Percentiles rank a stretch among this genome's conserved stretches.
These are phyloP conservation scores for Lutjanus campechanus DNA, from an alignment of 2,797 vertebrate genomes.

Conservation along the genomic window DNA sequence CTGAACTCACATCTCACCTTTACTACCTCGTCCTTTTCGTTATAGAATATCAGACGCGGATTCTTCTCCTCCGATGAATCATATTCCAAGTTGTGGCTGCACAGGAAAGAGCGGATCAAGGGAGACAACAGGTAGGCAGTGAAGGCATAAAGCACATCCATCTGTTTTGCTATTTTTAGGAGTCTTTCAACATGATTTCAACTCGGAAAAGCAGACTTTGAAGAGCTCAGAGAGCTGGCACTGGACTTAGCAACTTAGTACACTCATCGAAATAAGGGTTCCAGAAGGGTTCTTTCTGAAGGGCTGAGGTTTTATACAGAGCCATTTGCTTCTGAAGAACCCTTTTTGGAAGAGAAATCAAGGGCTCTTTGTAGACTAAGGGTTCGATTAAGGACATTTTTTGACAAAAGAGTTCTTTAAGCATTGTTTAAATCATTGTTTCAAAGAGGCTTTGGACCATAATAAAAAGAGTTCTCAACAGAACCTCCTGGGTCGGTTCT, in stretches of 20 bases:
- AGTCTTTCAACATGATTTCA: slow-evolving; percentile 25
- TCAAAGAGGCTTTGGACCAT: no score
- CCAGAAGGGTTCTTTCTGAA: no score
- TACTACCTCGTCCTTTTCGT: slow-evolving; percentile 84
- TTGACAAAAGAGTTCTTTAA: no score
- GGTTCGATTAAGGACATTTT: no score
- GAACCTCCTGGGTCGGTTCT: no score
- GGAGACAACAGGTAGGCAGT: slow-evolving; percentile 64
- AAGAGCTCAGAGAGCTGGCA: slow-evolving; percentile 51
- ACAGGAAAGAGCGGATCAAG: slow-evolving; percentile 73
- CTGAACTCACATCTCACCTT: slow-evolving; percentile 79
- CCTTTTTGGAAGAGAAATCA: no score
- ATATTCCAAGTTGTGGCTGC: slow-evolving; percentile 89
- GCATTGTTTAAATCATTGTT: no score
- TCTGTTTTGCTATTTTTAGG: slow-evolving; percentile 44
- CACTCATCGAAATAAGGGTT: no score
- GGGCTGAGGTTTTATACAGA: no score
- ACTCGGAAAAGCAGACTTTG: slow-evolving; percentile 24
- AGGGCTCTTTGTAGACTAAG: no score
- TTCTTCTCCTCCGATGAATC: slow-evolving; percentile 86
- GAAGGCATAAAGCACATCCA: slow-evolving; percentile 22
- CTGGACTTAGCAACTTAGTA: slow-evolving; percentile 27
- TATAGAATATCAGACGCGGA: slow-evolving; percentile 87
- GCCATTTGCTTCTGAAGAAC: no score
- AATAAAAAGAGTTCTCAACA: no score